Percentiles rank a stretch among this genome's conserved stretches.
Evolutionary conservation across 2,888 invertebrate genomes (phyloP).

Genomic region (Bruchidius siliquastri): DNA sequence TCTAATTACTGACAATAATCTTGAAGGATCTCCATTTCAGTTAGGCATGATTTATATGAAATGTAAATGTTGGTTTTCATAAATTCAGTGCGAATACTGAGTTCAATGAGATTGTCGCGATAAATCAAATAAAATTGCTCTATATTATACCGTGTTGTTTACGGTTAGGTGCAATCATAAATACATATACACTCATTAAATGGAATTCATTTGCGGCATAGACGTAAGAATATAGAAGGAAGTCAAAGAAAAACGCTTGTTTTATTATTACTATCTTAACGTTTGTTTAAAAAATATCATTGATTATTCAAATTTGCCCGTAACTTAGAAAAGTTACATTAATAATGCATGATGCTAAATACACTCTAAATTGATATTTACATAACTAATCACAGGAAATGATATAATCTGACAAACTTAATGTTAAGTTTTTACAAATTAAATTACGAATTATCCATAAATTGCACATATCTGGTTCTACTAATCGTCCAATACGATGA

Average conservation of each 20-base stretch:
- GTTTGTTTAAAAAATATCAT: neutral
- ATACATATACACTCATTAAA: neutral
- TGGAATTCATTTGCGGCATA: neutral
- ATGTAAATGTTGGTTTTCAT: neutral
- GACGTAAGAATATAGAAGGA: neutral
- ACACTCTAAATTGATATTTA: neutral
- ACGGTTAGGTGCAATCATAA: neutral
- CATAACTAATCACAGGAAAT: neutral
- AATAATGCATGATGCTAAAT: neutral
- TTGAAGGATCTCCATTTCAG: neutral
- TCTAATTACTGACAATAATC: neutral
- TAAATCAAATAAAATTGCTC: neutral
- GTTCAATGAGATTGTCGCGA: neutral
- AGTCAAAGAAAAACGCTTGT: neutral
- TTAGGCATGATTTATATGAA: neutral
- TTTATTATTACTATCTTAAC: neutral
- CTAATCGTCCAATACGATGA: too few species aligned
- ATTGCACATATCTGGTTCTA: neutral
- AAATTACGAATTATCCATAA: neutral
- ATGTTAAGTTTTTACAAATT: neutral
- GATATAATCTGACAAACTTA: neutral
- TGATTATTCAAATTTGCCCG: neutral
- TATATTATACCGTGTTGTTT: neutral
- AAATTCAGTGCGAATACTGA: neutral
- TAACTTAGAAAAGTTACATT: neutral